These are phyloP conservation scores for Thalassarche chlororhynchos DNA, from an alignment of 2,113 vertebrate species.

Conservation along the genomic window DNA sequence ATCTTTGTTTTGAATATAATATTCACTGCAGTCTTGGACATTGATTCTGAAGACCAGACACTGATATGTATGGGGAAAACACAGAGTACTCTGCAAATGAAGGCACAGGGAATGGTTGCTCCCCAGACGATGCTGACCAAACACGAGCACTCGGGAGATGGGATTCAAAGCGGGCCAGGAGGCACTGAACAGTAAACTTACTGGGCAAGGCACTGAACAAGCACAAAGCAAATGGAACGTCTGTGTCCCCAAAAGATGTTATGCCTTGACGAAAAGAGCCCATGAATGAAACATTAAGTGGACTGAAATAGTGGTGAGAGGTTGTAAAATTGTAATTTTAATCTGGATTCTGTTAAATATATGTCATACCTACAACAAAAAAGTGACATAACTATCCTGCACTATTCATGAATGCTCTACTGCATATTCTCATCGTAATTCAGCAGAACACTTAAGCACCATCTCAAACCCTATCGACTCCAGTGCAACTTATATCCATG, in stretches of 20 bases:
- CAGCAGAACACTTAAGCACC: background rate
- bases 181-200: background rate
- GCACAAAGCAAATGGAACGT: background rate
- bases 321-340: background rate
- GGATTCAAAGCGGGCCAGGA: background rate
- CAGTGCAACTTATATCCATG: background rate
- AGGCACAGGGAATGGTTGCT: background rate
- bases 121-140: background rate
- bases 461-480: background rate
- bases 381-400: background rate
- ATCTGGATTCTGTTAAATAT: background rate
- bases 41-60: background rate
- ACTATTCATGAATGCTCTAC: background rate
- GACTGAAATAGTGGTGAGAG: background rate
- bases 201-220: background rate
- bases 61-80: background rate
- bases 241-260: background rate
- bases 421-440: background rate
- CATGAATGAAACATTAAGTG: background rate
- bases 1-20: background rate
- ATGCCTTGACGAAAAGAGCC: background rate
- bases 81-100: background rate
- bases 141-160: background rate
- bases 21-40: background rate
- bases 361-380: background rate